Percentiles rank a stretch among this genome's conserved stretches.
Conservation (phyloP, 2,888 invertebrate genomes). For the Halocaridina rubra region DNA sequence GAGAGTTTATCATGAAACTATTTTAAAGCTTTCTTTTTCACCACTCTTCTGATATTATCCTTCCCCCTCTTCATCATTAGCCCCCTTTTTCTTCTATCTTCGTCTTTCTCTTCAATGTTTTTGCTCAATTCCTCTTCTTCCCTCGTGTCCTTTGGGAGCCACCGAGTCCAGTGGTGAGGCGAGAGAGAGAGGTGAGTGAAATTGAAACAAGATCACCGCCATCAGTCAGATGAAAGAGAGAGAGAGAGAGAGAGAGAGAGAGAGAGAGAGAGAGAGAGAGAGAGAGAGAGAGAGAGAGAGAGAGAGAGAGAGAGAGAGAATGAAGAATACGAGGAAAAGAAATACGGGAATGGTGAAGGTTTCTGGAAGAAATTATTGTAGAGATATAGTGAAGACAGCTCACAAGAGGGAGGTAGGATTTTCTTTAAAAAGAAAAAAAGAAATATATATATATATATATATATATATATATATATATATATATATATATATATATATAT, state of each 20-base stretch:
- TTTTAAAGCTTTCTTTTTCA: too few relatives aligned
- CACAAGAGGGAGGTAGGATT: not conserved
- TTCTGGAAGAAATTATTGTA: not conserved
- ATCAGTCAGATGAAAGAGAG: slow-evolving; percentile 45
- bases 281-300: slow-evolving; percentile 25
- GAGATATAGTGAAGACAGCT: not conserved
- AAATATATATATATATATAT: slow-evolving; percentile 1
- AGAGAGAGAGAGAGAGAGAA: slow-evolving; percentile 13
- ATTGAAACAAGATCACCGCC: slow-evolving; percentile 53
- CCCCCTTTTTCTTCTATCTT: not conserved
- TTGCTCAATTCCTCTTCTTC: not conserved
- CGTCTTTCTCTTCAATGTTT: not conserved
- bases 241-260: not conserved
- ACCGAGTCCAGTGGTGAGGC: slow-evolving; percentile 6
- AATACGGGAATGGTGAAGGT: not conserved
- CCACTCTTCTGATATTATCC: too few relatives aligned
- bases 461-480: slow-evolving; percentile 1
- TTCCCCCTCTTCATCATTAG: not conserved
- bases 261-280: not conserved
- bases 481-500: not conserved
- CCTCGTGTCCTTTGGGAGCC: slow-evolving; percentile 19
- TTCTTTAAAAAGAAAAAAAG: too few relatives aligned
- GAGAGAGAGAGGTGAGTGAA: slow-evolving; percentile 38
- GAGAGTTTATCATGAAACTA: too few relatives aligned
- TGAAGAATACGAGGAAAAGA: not conserved